Base-by-base conservation (phyloP, 2,797 vertebrate genomes). In the Mormyrops boulengeri region DNA sequence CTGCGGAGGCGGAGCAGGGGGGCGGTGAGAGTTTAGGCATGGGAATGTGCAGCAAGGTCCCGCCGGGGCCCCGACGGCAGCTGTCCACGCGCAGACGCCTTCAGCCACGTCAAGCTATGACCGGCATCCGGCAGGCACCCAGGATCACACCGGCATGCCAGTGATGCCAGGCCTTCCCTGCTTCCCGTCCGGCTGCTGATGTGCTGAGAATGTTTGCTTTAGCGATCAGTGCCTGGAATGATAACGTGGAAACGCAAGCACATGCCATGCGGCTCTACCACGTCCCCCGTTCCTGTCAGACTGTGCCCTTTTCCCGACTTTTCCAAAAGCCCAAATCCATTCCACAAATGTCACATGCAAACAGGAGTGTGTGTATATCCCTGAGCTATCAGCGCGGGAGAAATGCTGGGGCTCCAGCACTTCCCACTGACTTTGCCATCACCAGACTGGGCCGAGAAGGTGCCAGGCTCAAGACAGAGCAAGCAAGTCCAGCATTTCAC, bases 81-180 rank as follows among this genome's bases (percentile, higher is more conserved):
- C 96, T 97, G 97, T 96, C 96, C 93, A 94, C 92, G 90, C 92
- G 93, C 92, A 94, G 95, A 96, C 96, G 96, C 94, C 94, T 94
- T 91, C 90, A 93, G 95, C 93, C 92, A 94, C 94, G 94, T 94
- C 93, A 93, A 94, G 94, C 96, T 93, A 94, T 93, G 95, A 93
- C 94, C 95, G 93, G 94, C 94, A 96, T 96, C 94, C 94, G 94
- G 92, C 92, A 87, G 91, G 92, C 91, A 93, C 91, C 90, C 41
- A 90, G 92, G 93, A 85, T 91, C 73, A 9, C 9, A 91, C 94
- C 93, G 89, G 88, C 34, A n/a, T 90, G 94, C 95, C 95, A 95
- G 92, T 88, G 89, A 92, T 93, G 94, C 94, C 94, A 94, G 92
- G 91, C 92, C 90, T 92, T 94, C 92, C 90, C 91, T 92, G 90